A percentile compares a stretch with the other conserved stretches of the same genome.
These are phyloP conservation scores for Ceriagrion tenellum DNA, from an alignment of 2,888 invertebrate genomes.

Conservation along the genomic window DNA sequence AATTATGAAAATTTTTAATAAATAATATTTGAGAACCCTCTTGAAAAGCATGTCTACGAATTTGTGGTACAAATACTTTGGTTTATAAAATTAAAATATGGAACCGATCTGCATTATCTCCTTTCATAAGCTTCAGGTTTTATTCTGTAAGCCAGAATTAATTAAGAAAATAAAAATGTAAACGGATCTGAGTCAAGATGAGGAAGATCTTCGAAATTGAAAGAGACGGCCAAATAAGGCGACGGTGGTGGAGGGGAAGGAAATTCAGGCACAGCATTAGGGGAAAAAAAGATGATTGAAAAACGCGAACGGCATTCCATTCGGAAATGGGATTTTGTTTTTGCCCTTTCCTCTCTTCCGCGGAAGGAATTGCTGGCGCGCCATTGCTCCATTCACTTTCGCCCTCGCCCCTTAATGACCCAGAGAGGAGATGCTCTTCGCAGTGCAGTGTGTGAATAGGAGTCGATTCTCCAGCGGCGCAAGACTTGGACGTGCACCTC, in stretches of 20 bases:
- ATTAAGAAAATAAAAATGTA: too few relatives aligned
- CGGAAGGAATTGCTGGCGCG: background rate
- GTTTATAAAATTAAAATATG: too few relatives aligned
- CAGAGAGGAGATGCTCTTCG: background rate
- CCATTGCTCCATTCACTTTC: background rate
- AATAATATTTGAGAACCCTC: too few relatives aligned
- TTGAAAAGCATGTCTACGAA: too few relatives aligned
- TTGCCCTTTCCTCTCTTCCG: background rate
- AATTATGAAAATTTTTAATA: too few relatives aligned
- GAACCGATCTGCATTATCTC: too few relatives aligned
- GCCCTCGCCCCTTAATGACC: background rate
- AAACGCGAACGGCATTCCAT: background rate
- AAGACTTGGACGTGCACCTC: background rate
- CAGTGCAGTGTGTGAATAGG: background rate
- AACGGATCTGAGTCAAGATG: background rate
- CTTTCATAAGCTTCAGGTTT: too few relatives aligned
- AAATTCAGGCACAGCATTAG: background rate
- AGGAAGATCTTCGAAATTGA: background rate
- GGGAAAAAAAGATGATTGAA: background rate
- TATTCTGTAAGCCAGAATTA: too few relatives aligned
- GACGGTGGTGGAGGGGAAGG: background rate
- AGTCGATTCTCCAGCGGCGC: background rate
- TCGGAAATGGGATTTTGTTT: constrained; percentile 8
- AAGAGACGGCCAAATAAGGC: background rate
- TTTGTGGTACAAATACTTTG: too few relatives aligned